These are phyloP conservation scores for Distichodus sexfasciatus DNA, from an alignment of 2,797 vertebrate genomes.

Conservation along the genomic window DNA sequence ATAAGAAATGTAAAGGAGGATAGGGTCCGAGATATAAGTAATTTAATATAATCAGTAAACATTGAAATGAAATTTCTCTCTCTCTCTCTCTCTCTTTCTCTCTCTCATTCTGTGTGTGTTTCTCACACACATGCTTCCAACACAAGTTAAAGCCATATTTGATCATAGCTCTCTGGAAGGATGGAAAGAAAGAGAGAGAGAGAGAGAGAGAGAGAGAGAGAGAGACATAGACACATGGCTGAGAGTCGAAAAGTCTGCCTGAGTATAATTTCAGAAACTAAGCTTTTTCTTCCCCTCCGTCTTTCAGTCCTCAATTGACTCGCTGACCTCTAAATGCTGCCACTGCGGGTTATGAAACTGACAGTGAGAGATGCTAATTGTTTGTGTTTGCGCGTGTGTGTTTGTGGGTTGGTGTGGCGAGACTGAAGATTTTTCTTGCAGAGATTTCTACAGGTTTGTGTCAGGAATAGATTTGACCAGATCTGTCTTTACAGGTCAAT, in stretches of 20 bases:
- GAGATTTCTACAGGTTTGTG: too few species aligned
- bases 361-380: conserved; percentile 34
- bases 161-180: conserved; percentile 13
- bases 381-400: too few species aligned
- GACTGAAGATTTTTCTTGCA: conserved; percentile 50
- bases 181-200: neutral
- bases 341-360: conserved; percentile 20
- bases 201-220: neutral
- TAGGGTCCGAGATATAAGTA: too few species aligned
- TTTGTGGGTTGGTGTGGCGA: neutral
- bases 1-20: too few species aligned
- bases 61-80: too few species aligned
- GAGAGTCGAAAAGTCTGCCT: neutral
- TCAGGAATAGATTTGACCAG: too few species aligned
- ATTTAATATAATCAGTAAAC: too few species aligned
- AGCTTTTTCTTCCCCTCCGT: conserved; percentile 8
- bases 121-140: neutral
- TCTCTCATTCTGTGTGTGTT: too few species aligned
- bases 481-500: conserved; percentile 26
- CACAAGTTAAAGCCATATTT: neutral
- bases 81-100: too few species aligned
- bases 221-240: neutral
- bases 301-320: conserved; percentile 33
- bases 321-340: conserved; percentile 21
- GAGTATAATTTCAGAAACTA: conserved; percentile 32